Conservation (phyloP, 2,113 vertebrate species). For the Mola mola region DNA sequence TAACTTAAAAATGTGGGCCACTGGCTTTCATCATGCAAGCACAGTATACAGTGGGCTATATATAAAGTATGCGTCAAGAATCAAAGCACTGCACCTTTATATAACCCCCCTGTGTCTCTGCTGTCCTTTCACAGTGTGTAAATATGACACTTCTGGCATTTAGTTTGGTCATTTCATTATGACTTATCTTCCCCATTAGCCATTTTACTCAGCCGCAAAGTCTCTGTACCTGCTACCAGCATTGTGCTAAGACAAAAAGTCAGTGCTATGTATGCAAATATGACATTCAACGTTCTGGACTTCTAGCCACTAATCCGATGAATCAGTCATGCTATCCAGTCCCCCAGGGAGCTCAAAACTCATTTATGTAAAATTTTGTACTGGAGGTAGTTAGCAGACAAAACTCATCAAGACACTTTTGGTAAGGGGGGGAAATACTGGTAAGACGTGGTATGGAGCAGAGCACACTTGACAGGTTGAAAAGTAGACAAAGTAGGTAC, state of each 20-base stretch:
- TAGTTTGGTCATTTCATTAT: constrained; percentile 72
- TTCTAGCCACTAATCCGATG: constrained; percentile 72
- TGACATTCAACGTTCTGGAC: constrained; percentile 80
- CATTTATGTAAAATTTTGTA: constrained; percentile 46
- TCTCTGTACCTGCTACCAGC: constrained; percentile 58
- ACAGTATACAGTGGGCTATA: neutral
- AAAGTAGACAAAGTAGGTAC: constrained; percentile 7
- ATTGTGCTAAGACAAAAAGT: constrained; percentile 74
- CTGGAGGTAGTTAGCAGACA: constrained; percentile 35
- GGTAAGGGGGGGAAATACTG: neutral
- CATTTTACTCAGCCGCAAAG: constrained; percentile 54
- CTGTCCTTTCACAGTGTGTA: constrained; percentile 61
- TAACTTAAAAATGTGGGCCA: constrained; percentile 11
- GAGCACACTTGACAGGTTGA: neutral
- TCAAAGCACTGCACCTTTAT: constrained; percentile 44
- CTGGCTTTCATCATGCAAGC: neutral
- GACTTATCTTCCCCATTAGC: constrained; percentile 76
- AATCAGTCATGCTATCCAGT: constrained; percentile 58
- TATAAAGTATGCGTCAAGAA: constrained; percentile 26
- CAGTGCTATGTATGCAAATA: constrained; percentile 81
- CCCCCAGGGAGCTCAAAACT: constrained; percentile 41
- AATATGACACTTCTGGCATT: constrained; percentile 76
- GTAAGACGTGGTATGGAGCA: constrained; percentile 3
- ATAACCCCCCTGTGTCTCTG: constrained; percentile 43
- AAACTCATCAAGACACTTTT: constrained; percentile 24